phyloP scores from a whole-genome alignment of 2,113 vertebrate genomes.

The Microcebus tavaratra region DNA sequence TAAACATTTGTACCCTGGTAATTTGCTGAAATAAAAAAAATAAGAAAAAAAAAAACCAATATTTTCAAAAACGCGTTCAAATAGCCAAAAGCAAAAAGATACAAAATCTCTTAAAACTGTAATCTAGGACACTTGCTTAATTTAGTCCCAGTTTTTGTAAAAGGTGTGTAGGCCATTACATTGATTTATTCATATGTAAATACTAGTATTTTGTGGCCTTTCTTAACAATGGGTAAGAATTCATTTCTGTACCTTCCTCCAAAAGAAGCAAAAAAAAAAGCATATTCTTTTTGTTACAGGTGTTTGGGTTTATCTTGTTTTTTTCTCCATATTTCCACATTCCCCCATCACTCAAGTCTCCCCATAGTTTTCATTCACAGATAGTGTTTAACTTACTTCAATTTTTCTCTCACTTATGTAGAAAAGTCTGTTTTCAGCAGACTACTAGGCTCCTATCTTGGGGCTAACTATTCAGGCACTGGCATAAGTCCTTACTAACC shows the following conservation, averaged over 20 bases:
- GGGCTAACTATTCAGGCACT: background rate
- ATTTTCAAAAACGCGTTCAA: background rate
- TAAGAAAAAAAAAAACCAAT: too few relatives aligned
- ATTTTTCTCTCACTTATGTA: background rate
- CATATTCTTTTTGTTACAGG: background rate
- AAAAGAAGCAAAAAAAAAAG: too few relatives aligned
- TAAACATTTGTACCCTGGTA: too few relatives aligned
- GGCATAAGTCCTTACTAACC: background rate
- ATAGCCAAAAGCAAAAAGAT: background rate
- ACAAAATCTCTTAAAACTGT: background rate
- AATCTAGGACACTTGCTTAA: background rate
- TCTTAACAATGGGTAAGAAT: background rate
- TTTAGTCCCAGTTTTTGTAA: constrained; percentile 4
- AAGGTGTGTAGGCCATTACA: background rate
- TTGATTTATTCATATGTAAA: background rate
- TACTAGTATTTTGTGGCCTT: background rate
- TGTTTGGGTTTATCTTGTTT: background rate
- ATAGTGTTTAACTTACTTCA: constrained; percentile 3
- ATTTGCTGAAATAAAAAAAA: too few relatives aligned
- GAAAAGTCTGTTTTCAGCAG: background rate
- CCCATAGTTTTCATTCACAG: background rate
- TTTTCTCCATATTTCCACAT: background rate
- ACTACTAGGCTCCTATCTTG: background rate
- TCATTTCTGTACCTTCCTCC: background rate
- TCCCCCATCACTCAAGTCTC: accelerated